Conservation (phyloP, 1,140 invertebrate genomes). For the Bursaphelenchus mucronatus region DNA sequence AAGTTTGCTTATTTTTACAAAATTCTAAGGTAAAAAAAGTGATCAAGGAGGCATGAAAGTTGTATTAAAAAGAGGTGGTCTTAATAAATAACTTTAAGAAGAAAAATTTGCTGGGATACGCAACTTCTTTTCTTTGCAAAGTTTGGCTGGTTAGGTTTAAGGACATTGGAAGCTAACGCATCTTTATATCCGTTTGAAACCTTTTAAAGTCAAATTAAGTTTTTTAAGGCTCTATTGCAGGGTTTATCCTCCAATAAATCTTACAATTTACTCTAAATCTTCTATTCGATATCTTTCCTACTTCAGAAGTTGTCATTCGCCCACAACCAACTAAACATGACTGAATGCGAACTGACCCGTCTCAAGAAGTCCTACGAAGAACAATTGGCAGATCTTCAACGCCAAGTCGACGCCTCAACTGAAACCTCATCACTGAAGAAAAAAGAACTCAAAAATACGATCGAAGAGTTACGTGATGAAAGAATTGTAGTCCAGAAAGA, state of each 20-base stretch:
- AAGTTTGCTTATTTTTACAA: not conserved
- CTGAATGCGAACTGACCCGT: conserved; percentile 36
- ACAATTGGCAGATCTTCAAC: not conserved
- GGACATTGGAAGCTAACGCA: too few species aligned
- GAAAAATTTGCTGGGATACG: too few species aligned
- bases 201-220: too few species aligned
- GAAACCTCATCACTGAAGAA: conserved; percentile 43
- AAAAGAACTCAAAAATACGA: conserved; percentile 46
- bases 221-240: too few species aligned
- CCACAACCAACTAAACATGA: conserved; percentile 42
- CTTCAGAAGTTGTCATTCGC: conserved; percentile 22
- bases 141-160: too few species aligned
- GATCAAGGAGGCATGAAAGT: not conserved
- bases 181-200: too few species aligned
- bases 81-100: too few species aligned
- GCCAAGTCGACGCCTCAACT: not conserved
- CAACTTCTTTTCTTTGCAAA: too few species aligned
- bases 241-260: too few species aligned
- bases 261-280: too few species aligned
- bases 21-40: not conserved
- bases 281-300: not conserved
- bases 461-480: conserved; percentile 32
- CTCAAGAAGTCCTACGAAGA: conserved; percentile 17
- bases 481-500: not conserved
- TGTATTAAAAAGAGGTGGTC: too few species aligned